These are phyloP conservation scores for Hirudo medicinalis DNA, from an alignment of 1,140 invertebrate species.

Conservation along the genomic window DNA sequence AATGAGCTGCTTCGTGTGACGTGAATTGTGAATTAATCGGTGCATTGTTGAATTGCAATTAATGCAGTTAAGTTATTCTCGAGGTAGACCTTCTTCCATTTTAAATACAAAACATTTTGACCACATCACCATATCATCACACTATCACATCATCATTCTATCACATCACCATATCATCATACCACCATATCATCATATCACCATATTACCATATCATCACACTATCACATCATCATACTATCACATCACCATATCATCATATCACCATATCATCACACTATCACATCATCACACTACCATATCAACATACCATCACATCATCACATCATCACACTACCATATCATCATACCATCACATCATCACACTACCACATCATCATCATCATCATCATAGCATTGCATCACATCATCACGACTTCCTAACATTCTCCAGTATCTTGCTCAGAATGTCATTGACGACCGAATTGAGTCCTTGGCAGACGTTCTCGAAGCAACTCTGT, in stretches of 20 bases:
- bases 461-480: conserved; percentile 1
- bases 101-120: not conserved
- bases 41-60: too few species aligned
- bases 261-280: not conserved
- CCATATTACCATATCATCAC: not conserved
- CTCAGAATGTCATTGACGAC: conserved; percentile 16
- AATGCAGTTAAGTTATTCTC: not conserved
- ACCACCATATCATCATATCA: not conserved
- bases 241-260: not conserved
- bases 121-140: not conserved
- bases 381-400: not conserved
- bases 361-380: not conserved
- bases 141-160: not conserved
- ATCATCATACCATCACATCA: not conserved
- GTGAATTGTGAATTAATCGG: too few species aligned
- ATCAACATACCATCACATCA: not conserved
- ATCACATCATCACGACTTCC: not conserved
- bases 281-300: not conserved
- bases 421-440: conserved; percentile 14
- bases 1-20: too few species aligned
- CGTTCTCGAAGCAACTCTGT: conserved; percentile 10
- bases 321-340: not conserved
- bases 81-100: not conserved
- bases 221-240: not conserved
- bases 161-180: not conserved